Conservation (phyloP, 2,797 vertebrate species). For the Pangasius larnaudii region DNA sequence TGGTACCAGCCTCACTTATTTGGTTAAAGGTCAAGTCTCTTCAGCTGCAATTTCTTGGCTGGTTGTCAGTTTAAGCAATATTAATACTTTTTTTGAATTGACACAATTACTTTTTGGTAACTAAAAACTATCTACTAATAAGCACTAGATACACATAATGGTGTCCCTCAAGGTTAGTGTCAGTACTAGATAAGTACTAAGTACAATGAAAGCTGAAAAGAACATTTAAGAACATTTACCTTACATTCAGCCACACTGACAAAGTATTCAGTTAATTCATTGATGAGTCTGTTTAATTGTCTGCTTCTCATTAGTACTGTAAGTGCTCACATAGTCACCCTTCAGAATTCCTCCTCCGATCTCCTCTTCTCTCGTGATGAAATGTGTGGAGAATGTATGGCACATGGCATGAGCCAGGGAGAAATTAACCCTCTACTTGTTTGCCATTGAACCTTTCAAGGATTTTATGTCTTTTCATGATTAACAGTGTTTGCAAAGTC, state of each 20-base stretch:
- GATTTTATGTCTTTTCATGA: not conserved
- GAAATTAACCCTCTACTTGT: slow-evolving; percentile 57
- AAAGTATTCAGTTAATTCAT: slow-evolving; percentile 51
- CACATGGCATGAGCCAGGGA: slow-evolving; percentile 55
- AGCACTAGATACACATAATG: not conserved
- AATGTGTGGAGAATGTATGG: slow-evolving; percentile 49
- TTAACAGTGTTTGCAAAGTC: slow-evolving; percentile 9
- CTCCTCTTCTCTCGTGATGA: slow-evolving; percentile 56
- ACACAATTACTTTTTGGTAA: not conserved
- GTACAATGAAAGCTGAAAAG: not conserved
- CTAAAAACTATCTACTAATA: not conserved
- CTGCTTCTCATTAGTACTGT: slow-evolving; percentile 32
- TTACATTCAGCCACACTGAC: slow-evolving; percentile 42
- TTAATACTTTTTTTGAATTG: not conserved
- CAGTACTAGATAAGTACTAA: not conserved
- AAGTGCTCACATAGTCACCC: slow-evolving; percentile 47
- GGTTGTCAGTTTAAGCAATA: not conserved
- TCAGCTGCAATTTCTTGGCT: not conserved
- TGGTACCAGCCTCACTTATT: not conserved
- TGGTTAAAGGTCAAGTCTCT: not conserved
- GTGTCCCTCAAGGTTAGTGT: not conserved
- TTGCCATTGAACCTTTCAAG: slow-evolving; percentile 39
- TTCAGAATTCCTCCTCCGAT: slow-evolving; percentile 60
- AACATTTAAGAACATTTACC: slow-evolving; percentile 12
- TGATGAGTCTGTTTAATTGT: slow-evolving; percentile 59